phyloP scores from a whole-genome alignment of 2,113 vertebrate species.

The Percina caprodes region DNA sequence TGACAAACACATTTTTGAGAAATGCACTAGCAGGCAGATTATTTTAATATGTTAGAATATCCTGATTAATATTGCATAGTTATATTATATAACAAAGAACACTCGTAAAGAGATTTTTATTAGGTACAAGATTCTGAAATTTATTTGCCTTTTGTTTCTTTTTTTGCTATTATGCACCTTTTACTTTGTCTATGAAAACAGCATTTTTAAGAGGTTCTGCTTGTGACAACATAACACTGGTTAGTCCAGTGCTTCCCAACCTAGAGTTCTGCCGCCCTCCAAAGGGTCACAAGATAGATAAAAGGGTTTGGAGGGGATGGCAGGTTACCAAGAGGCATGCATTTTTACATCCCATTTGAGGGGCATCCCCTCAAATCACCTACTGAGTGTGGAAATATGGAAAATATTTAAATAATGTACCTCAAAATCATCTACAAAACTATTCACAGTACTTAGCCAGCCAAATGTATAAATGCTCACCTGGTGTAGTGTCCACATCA shows the following conservation, averaged over 20 bases:
- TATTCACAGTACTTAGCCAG: too few relatives aligned
- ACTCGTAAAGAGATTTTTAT: conserved; percentile 99
- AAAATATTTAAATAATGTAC: too few relatives aligned
- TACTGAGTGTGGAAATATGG: too few relatives aligned
- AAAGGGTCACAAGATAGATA: not conserved
- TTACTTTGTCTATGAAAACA: conserved; percentile 75
- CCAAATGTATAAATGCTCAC: conserved; percentile 55
- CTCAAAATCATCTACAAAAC: too few relatives aligned
- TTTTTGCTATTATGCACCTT: conserved; percentile 81
- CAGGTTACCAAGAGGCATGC: too few relatives aligned
- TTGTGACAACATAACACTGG: conserved; percentile 59
- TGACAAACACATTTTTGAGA: conserved; percentile 88
- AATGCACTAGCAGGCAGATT: conserved; percentile 94
- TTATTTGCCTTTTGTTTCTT: conserved; percentile 83
- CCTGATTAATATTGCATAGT: conserved; percentile 92
- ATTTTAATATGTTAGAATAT: conserved; percentile 89
- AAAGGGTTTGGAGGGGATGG: too few relatives aligned
- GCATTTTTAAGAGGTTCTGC: conserved; percentile 70
- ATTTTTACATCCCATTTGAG: too few relatives aligned
- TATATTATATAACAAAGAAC: conserved; percentile 92
- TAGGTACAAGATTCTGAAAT: conserved; percentile 77
- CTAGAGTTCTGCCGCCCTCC: not conserved
- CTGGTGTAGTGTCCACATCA: conserved; percentile 80
- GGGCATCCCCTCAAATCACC: too few relatives aligned
- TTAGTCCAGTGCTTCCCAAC: not conserved